phyloP scores from a whole-genome alignment of 2,113 vertebrate genomes.

The Carettochelys insculpta region DNA sequence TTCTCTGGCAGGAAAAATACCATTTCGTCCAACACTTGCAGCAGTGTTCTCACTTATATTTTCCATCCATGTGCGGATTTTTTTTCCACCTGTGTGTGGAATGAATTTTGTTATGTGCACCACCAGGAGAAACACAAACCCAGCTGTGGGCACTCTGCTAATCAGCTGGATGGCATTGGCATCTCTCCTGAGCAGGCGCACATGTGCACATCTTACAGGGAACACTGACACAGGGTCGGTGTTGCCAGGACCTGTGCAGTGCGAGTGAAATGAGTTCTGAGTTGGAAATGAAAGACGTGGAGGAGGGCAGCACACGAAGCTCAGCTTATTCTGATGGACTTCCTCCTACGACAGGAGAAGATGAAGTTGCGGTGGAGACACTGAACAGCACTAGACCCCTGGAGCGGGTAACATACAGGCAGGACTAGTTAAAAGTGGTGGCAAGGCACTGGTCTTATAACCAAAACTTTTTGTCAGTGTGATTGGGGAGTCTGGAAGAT shows the following conservation, averaged over 20 bases:
- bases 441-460: background rate
- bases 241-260: background rate
- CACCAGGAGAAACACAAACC: too few relatives aligned
- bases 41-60: too few relatives aligned
- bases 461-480: background rate
- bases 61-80: too few relatives aligned
- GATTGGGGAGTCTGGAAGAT: background rate
- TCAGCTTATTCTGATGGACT: background rate
- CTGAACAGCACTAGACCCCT: background rate
- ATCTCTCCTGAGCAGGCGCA: too few relatives aligned
- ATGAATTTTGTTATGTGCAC: too few relatives aligned
- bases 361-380: background rate
- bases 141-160: too few relatives aligned
- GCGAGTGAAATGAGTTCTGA: background rate
- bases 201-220: too few relatives aligned
- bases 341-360: background rate
- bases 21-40: background rate
- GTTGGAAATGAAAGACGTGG: background rate
- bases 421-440: background rate
- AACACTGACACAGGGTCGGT: too few relatives aligned
- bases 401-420: background rate
- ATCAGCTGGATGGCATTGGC: too few relatives aligned
- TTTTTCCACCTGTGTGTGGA: too few relatives aligned
- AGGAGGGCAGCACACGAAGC: background rate
- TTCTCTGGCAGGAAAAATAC: background rate